phyloP scores from a whole-genome alignment of 37 sponge, comb jelly and placozoan species.

The Chondrosia reniformis region DNA sequence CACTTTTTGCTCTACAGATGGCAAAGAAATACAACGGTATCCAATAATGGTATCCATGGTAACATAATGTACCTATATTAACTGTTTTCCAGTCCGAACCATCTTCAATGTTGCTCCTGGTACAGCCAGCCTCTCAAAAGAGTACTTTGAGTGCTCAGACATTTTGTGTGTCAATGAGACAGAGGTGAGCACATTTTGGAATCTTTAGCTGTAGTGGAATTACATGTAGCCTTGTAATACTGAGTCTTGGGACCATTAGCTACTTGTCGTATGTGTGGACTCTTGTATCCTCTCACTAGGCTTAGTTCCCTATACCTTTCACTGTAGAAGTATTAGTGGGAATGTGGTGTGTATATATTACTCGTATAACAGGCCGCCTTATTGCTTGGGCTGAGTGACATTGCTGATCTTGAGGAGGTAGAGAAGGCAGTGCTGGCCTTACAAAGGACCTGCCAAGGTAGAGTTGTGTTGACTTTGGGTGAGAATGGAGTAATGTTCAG shows the following conservation, averaged over 20 bases:
- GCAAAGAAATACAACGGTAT: slow-evolving; percentile 65
- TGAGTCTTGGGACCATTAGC: too few relatives aligned
- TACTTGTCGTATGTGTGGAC: too few relatives aligned
- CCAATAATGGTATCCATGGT: neutral
- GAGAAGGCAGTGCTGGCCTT: slow-evolving; percentile 45
- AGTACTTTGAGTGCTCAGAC: slow-evolving; percentile 61
- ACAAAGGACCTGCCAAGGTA: slow-evolving; percentile 23
- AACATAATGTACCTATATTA: neutral
- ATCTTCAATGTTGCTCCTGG: slow-evolving; percentile 90
- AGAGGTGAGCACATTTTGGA: slow-evolving; percentile 86
- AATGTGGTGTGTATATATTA: too few relatives aligned
- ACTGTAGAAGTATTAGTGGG: too few relatives aligned
- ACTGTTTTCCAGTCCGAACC: slow-evolving; percentile 41
- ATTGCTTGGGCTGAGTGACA: slow-evolving; percentile 47
- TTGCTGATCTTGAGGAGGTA: slow-evolving; percentile 53
- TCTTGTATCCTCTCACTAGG: too few relatives aligned
- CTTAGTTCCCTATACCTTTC: too few relatives aligned
- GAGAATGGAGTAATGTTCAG: slow-evolving; percentile 76
- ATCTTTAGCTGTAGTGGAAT: too few relatives aligned
- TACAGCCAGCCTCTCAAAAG: slow-evolving; percentile 31
- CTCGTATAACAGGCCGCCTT: slow-evolving; percentile 61
- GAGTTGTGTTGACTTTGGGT: slow-evolving; percentile 88
- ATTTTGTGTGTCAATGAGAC: slow-evolving; percentile 94
- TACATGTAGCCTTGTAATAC: too few relatives aligned
- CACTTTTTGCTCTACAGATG: slow-evolving; percentile 71